Conservation (phyloP, 2,113 vertebrate genomes). For the Trichechus manatus region DNA sequence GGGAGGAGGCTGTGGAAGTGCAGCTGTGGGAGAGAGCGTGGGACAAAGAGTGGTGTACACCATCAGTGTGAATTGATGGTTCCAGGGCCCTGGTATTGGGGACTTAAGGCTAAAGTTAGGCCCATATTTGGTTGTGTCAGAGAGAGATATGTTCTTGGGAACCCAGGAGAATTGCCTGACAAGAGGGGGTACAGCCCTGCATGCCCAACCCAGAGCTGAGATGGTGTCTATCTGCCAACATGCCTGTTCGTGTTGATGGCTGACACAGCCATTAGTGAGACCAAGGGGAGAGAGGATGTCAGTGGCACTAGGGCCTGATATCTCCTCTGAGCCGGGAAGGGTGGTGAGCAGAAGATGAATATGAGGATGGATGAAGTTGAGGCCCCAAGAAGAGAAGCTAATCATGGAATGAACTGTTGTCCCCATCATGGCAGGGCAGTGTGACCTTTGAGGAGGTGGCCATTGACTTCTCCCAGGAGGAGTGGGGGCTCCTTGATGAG, state of each 20-base stretch:
- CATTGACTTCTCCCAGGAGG: slow-evolving; percentile 62
- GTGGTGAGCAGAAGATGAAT: neutral
- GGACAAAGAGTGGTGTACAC: neutral
- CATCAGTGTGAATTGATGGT: neutral
- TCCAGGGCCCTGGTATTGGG: neutral
- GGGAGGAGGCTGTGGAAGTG: neutral
- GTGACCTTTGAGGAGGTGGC: slow-evolving; percentile 51
- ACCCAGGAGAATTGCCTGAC: too few relatives aligned
- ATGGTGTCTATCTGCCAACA: too few relatives aligned
- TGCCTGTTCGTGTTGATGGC: neutral
- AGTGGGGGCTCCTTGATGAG: slow-evolving; percentile 49
- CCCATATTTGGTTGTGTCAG: neutral
- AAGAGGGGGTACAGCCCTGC: neutral
- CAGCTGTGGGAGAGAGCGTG: neutral
- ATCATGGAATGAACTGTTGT: neutral
- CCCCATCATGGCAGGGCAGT: neutral
- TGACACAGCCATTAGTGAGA: neutral
- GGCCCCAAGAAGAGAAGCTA: neutral
- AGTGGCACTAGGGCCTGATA: too few relatives aligned
- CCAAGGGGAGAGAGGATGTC: neutral
- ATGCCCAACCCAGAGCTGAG: too few relatives aligned
- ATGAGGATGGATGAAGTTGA: neutral
- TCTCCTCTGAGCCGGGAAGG: neutral
- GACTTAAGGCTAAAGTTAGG: neutral
- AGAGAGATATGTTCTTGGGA: neutral